Evolutionary conservation across 1,140 invertebrate species (phyloP).

Genomic region (Nilaparvata lugens): DNA sequence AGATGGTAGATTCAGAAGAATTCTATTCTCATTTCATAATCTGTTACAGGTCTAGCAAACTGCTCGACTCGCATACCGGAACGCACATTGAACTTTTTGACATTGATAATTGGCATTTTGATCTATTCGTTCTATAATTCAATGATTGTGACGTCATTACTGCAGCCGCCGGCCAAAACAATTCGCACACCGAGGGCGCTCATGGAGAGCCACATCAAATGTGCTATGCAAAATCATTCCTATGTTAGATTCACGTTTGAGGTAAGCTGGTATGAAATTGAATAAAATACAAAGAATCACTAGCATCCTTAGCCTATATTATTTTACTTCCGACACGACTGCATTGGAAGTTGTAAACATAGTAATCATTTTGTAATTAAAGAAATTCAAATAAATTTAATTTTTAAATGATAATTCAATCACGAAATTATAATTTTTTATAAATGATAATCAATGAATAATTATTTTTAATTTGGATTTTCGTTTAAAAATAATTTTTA

Average conservation of each 20-base stretch:
- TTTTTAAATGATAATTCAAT: too few species aligned
- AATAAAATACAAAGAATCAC: too few species aligned
- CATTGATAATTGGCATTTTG: background rate
- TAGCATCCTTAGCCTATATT: too few species aligned
- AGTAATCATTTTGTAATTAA: too few species aligned
- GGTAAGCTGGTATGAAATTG: background rate
- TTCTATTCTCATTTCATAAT: background rate
- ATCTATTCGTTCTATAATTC: background rate
- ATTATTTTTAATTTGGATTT: too few species aligned
- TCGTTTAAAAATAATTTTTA: too few species aligned
- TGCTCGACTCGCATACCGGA: background rate
- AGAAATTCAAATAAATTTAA: too few species aligned
- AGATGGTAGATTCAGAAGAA: too few species aligned
- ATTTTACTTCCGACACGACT: too few species aligned
- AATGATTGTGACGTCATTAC: background rate
- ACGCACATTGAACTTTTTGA: background rate
- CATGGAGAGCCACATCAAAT: background rate
- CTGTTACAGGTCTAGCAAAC: background rate
- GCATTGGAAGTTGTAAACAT: too few species aligned
- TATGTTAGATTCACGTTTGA: background rate
- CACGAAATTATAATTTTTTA: too few species aligned
- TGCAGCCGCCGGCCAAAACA: background rate
- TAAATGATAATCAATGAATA: too few species aligned
- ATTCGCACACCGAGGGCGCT: background rate
- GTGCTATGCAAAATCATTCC: background rate